Evolutionary conservation across 2,113 vertebrate species (phyloP), one percentile per base, ranked within the genome.

Genomic region (Etheostoma spectabile): DNA sequence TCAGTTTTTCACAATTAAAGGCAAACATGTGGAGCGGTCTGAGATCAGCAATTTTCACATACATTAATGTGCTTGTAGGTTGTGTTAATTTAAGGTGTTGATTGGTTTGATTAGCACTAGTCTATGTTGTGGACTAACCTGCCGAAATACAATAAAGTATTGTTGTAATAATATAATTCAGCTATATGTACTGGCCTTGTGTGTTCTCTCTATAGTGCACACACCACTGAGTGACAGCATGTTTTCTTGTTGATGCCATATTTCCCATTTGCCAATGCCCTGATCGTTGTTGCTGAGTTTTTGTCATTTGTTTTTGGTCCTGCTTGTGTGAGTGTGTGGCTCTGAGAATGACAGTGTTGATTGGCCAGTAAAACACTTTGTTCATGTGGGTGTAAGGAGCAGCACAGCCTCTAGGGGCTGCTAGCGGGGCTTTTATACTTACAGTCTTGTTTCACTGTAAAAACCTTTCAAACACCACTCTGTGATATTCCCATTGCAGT

Each of bases 391-490:
- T 90, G 85, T 65, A 30, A 70, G 67, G 53, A 74, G 67, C 35
- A 68, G 21, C 16, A n/a, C 57, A 5, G 61, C 91, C 91, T 89
- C 78, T 74, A 87, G 90, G 83, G 90, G 88, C 57, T 81, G 89
- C 89, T 88, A 83, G 59, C 10, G 76, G 60, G 82, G 45, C 79
- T 84, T 51, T 53, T 38, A 83, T 48, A 60, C 68, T 73, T 65
- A 30, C 19, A 66, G 55, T 46, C 22, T 59, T 18, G 48, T 59
- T 74, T 65, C 8, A 53, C 49, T 68, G 56, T 57, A 67, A 78
- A 60, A 45, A 35, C 52, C 49, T 74, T 55, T 63, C 4, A 14
- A 66, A 84, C 61, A 66, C n/a, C 35, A 52, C 11, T 49, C 46
- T 66, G 24, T 42, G 38, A 42, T 67, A 27, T 38, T 83, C 12